These are phyloP conservation scores for Eupithecia vulgata DNA, from an alignment of 2,888 invertebrate species.

Conservation along the genomic window DNA sequence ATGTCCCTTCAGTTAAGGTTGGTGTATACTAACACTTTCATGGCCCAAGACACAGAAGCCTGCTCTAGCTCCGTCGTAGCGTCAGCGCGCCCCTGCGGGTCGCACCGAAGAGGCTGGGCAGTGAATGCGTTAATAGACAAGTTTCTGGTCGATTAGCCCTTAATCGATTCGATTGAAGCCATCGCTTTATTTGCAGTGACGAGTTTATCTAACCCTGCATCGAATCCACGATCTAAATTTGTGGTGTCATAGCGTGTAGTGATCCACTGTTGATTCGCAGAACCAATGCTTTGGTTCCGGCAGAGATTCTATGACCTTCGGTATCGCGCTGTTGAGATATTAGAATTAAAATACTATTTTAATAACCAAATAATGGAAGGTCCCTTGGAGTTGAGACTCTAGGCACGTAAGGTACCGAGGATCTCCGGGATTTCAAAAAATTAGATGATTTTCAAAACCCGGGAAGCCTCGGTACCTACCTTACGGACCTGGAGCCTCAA, in stretches of 20 bases:
- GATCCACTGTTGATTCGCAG: constrained; percentile 51
- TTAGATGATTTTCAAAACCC: no score
- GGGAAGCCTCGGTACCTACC: no score
- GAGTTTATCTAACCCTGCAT: constrained; percentile 43
- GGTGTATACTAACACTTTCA: no score
- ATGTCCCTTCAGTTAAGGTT: not conserved
- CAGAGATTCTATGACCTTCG: not conserved
- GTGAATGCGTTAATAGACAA: not conserved
- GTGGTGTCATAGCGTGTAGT: constrained; percentile 40
- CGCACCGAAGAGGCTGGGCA: no score
- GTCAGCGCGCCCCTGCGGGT: no score
- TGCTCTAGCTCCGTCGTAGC: no score
- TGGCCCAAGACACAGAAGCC: no score
- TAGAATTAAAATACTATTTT: not conserved
- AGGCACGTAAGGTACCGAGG: no score
- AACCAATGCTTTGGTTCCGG: constrained; percentile 65
- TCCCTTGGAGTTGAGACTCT: no score
- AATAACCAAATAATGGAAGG: no score
- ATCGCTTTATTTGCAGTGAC: constrained; percentile 29
- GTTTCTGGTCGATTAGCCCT: not conserved
- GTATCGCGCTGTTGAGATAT: not conserved
- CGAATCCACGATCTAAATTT: constrained; percentile 37
- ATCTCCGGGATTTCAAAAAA: no score
- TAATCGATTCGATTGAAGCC: constrained; percentile 24
- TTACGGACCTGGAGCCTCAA: no score